These are phyloP conservation scores for Idris sp. DNA, from an alignment of 1,140 invertebrate species.

Conservation along the genomic window DNA sequence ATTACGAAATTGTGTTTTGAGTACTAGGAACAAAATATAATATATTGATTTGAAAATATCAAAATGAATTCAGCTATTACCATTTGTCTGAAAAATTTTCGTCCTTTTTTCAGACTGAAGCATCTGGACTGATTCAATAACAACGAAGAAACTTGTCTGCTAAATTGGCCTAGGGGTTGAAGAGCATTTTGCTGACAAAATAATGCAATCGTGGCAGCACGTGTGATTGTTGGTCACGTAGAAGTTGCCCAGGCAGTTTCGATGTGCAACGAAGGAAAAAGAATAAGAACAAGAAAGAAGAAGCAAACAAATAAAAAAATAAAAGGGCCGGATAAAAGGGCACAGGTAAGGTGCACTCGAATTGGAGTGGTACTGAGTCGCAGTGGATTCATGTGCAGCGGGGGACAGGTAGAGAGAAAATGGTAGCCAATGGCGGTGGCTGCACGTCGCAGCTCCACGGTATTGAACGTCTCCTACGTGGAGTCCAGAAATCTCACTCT, in stretches of 20 bases:
- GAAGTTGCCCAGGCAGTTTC: constrained; percentile 26
- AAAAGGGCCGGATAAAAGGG: constrained; percentile 57
- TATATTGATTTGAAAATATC: too few relatives aligned
- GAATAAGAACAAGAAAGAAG: too few relatives aligned
- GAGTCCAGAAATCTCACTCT: constrained; percentile 67
- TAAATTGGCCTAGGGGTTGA: constrained; percentile 5
- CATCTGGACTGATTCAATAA: constrained; percentile 17
- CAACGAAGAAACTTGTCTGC: constrained; percentile 9
- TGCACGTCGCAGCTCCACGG: constrained; percentile 66
- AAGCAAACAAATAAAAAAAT: too few relatives aligned
- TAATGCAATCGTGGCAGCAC: constrained; percentile 41
- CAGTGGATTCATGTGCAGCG: constrained; percentile 56
- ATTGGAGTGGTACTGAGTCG: constrained; percentile 39
- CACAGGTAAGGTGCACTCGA: constrained; percentile 58
- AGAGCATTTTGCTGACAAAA: constrained; percentile 33
- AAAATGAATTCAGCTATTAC: too few relatives aligned
- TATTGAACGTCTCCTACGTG: constrained; percentile 73
- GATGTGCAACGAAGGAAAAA: constrained; percentile 34
- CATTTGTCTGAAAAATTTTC: too few relatives aligned
- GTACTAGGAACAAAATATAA: too few relatives aligned
- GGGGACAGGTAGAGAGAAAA: constrained; percentile 65
- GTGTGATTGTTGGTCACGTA: constrained; percentile 52
- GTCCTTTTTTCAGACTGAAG: neutral
- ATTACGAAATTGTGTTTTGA: too few relatives aligned
- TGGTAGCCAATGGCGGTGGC: constrained; percentile 73